Evolutionary conservation across 2,113 vertebrate genomes (phyloP), one percentile per base, ranked within the genome.

Genomic region (Pedionomus torquatus): DNA sequence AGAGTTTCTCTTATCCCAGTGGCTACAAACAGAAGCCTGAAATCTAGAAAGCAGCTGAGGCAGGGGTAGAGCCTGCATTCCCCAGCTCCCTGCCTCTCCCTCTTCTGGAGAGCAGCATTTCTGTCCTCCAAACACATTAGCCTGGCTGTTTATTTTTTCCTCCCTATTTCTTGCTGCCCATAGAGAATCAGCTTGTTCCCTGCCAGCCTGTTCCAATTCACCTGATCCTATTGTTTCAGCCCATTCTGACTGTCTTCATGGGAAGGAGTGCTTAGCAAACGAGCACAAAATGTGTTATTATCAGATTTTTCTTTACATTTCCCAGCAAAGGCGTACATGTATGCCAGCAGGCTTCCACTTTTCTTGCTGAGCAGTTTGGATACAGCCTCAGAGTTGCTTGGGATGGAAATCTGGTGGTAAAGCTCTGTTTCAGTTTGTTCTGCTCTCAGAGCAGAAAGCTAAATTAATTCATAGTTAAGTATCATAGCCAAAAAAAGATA

Each of bases 161-260:
- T 58, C 39, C 24, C 46, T 30, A 7, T 9, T 78, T 76, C 60
- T 60, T 9, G 3, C 85, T 78, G 71, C 71, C 68, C 64, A 31
- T 68, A 70, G 33, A 90, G 19, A 86, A 83, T 79, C 63, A 85
- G 74, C 63, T 91, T 13, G 2, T 89, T 95, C 76, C 76, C 66
- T 65, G 54, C 8, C 78, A 87, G 70, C 31, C 68, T 51, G 26
- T 24, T 94, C 84, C 85, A 71, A 75, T 61, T 94, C 76, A 78
- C 76, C 88, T 68, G 55, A 71, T 83, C 72, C 93, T 77, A 90
- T 91, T 95, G 83, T 90, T 91, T 83, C 95, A 87, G 87, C 74
- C 94, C 91, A 44, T 72, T 85, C 52, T 33, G 74, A 17, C n/a
- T 66, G 91, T 5, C 64, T 90, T 76, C 0, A 21, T 96, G 83